Evolutionary conservation across 2,888 invertebrate genomes (phyloP).

Genomic region (Erynnis tages): DNA sequence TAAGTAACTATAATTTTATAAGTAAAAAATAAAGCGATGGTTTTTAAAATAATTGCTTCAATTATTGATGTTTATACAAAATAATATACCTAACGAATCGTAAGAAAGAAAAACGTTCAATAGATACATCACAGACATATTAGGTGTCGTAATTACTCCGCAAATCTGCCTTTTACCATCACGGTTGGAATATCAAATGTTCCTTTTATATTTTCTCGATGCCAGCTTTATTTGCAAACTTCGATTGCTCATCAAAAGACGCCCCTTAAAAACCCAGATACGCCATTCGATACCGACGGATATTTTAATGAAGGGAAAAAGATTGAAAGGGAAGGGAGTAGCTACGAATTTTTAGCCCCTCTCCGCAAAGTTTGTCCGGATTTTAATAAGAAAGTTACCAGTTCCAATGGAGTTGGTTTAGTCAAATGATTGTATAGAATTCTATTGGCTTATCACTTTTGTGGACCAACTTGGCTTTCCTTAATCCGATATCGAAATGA

Average conservation of each 20-base stretch:
- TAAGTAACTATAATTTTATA: no score
- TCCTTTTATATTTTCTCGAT: constrained; percentile 13
- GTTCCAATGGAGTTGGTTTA: constrained; percentile 34
- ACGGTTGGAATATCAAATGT: constrained; percentile 10
- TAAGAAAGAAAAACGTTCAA: neutral
- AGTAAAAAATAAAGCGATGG: no score
- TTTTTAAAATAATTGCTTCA: neutral
- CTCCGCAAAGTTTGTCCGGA: constrained; percentile 34
- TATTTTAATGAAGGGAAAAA: constrained; percentile 24
- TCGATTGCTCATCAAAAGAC: constrained; percentile 34
- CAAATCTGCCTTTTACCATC: neutral
- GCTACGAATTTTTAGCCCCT: constrained; percentile 36
- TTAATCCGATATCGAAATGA: constrained; percentile 26
- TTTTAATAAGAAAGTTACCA: constrained; percentile 46
- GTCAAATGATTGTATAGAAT: constrained; percentile 26
- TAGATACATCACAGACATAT: neutral
- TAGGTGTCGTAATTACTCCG: constrained; percentile 1
- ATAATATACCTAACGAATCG: neutral
- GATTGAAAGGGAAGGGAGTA: constrained; percentile 20
- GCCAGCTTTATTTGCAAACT: constrained; percentile 19
- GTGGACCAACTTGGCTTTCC: constrained; percentile 8
- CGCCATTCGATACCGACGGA: constrained; percentile 24
- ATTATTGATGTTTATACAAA: neutral
- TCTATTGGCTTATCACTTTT: constrained; percentile 22
- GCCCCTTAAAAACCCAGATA: constrained; percentile 32